phyloP scores from a whole-genome alignment of 2,888 invertebrate genomes.

The Epistrophe grossulariae region DNA sequence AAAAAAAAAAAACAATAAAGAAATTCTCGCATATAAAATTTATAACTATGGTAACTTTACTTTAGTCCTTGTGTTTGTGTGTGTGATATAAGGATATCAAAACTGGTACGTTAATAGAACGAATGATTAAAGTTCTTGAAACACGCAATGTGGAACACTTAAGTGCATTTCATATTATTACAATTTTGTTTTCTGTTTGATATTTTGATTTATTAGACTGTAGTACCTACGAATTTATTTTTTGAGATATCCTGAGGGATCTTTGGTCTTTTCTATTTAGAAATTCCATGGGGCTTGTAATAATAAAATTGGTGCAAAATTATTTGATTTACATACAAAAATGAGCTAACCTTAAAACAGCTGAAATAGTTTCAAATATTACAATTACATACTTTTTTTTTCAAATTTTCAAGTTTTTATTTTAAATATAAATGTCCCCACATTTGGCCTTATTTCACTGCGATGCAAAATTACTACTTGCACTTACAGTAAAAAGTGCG shows the following conservation, averaged over 20 bases:
- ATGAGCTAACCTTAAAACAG: too few relatives aligned
- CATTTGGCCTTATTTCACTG: too few relatives aligned
- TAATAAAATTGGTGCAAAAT: too few relatives aligned
- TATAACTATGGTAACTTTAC: background rate
- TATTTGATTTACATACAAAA: too few relatives aligned
- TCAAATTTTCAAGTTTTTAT: too few relatives aligned
- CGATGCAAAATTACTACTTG: too few relatives aligned
- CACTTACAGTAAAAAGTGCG: too few relatives aligned
- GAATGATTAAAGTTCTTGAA: background rate
- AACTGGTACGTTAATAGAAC: background rate
- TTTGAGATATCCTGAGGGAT: background rate
- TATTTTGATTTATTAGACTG: background rate
- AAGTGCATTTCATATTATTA: background rate
- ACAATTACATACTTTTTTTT: too few relatives aligned
- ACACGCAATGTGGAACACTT: constrained; percentile 1
- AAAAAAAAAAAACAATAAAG: background rate
- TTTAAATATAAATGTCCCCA: too few relatives aligned
- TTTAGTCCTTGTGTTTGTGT: background rate
- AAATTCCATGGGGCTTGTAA: too few relatives aligned
- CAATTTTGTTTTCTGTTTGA: background rate
- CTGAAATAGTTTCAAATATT: too few relatives aligned
- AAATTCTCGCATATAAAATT: background rate
- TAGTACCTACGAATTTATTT: background rate
- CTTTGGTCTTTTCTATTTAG: background rate
- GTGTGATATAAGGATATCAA: background rate